A percentile compares a stretch with the other conserved stretches of the same genome.
Conservation (phyloP, 2,113 vertebrate genomes). For the Hucho hucho region DNA sequence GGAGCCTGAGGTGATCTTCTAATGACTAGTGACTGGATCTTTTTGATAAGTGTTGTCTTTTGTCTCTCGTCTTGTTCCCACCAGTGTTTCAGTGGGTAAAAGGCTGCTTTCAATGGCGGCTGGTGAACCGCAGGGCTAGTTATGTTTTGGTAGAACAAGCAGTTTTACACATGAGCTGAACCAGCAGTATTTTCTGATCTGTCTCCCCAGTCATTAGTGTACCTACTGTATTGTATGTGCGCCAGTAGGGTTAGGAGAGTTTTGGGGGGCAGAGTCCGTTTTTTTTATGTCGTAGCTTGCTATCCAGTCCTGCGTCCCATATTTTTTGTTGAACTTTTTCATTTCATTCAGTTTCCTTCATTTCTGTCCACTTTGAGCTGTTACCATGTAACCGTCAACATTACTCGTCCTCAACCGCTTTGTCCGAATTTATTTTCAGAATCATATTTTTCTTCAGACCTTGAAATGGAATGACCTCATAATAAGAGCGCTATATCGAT, state of each 20-base stretch:
- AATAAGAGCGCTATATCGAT: too few species aligned
- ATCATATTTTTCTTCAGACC: too few species aligned
- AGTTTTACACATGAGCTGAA: not conserved
- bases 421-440: not conserved
- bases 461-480: too few species aligned
- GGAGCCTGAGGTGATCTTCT: slow-evolving; percentile 32
- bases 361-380: not conserved
- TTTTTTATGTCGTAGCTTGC: not conserved
- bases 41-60: slow-evolving; percentile 9
- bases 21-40: slow-evolving; percentile 20
- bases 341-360: not conserved
- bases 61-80: too few species aligned
- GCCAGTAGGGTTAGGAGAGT: not conserved
- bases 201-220: not conserved
- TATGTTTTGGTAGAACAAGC: not conserved
- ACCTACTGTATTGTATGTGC: not conserved
- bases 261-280: not conserved
- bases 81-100: not conserved
- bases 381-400: not conserved
- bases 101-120: not conserved
- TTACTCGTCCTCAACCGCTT: not conserved
- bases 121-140: not conserved
- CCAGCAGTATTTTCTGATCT: not conserved
- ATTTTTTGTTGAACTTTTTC: too few species aligned
- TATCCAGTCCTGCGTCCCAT: not conserved